Conservation (phyloP, 2,888 invertebrate genomes). For the Acleris literana region DNA sequence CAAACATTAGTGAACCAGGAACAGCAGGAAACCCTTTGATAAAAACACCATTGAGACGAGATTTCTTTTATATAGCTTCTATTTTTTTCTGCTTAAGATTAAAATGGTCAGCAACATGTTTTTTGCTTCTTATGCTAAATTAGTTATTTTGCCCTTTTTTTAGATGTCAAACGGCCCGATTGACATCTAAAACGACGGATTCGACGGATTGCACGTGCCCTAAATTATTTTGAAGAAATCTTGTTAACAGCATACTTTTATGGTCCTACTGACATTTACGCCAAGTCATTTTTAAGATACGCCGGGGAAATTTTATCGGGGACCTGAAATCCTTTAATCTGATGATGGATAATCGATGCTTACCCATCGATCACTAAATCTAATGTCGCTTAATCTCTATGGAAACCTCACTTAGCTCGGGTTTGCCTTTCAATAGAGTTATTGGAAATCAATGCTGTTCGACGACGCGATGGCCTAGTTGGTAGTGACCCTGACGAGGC, state of each 20-base stretch:
- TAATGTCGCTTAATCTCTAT: conserved; percentile 35
- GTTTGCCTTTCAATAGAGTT: conserved; percentile 30
- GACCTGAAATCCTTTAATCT: conserved; percentile 51
- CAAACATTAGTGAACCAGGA: no score
- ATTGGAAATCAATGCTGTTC: conserved; percentile 32
- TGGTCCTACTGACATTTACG: conserved; percentile 31
- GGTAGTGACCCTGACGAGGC: no score
- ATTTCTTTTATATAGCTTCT: no score
- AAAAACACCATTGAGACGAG: no score
- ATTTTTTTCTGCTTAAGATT: no score
- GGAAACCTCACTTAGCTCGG: conserved; percentile 32
- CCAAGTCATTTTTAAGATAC: conserved; percentile 41
- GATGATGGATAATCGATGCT: conserved; percentile 57
- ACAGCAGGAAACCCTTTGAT: no score
- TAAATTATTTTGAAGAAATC: conserved; percentile 3
- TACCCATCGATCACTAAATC: conserved; percentile 39
- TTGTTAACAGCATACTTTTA: conserved; percentile 2
- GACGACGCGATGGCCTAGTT: no score
- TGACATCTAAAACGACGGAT: no score
- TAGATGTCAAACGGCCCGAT: no score
- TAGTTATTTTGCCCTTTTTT: no score
- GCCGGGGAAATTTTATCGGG: conserved; percentile 53
- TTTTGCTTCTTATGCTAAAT: no score
- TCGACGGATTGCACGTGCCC: neutral
- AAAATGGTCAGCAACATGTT: no score